Percentiles rank a stretch among this genome's conserved stretches.
These are phyloP conservation scores for Enteromius radiatus DNA, from an alignment of 2,797 vertebrate genomes.

Conservation along the genomic window DNA sequence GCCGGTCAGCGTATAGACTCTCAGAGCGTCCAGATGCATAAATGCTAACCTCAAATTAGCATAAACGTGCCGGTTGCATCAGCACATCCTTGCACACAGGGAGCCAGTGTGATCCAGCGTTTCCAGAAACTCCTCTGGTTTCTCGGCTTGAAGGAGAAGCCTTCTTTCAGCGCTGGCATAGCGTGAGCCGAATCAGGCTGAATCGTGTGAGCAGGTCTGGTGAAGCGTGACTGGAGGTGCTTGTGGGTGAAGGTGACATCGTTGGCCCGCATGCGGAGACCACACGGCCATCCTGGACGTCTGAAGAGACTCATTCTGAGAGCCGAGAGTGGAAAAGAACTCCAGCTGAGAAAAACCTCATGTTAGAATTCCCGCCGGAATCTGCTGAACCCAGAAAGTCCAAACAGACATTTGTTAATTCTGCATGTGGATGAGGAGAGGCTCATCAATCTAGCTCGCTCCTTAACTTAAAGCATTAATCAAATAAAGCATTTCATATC, in stretches of 20 bases:
- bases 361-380: neutral
- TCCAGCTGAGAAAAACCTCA: neutral
- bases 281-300: conserved; percentile 60
- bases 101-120: conserved; percentile 29
- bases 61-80: neutral
- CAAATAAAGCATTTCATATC: neutral
- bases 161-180: conserved; percentile 26
- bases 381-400: neutral
- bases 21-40: conserved; percentile 17
- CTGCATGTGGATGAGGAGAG: neutral
- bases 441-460: neutral
- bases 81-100: conserved; percentile 25
- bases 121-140: conserved; percentile 38
- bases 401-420: neutral
- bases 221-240: conserved; percentile 39
- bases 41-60: conserved; percentile 31
- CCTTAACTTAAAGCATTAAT: neutral
- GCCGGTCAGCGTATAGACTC: neutral
- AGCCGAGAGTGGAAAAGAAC: conserved; percentile 51
- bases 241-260: conserved; percentile 73
- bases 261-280: conserved; percentile 66
- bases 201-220: conserved; percentile 45
- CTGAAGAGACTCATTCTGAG: conserved; percentile 64
- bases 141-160: conserved; percentile 17
- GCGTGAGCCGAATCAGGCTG: neutral